A percentile compares a stretch with the other conserved stretches of the same genome.
These are phyloP conservation scores for Nephila pilipes DNA, from an alignment of 1,140 invertebrate genomes.

Conservation along the genomic window DNA sequence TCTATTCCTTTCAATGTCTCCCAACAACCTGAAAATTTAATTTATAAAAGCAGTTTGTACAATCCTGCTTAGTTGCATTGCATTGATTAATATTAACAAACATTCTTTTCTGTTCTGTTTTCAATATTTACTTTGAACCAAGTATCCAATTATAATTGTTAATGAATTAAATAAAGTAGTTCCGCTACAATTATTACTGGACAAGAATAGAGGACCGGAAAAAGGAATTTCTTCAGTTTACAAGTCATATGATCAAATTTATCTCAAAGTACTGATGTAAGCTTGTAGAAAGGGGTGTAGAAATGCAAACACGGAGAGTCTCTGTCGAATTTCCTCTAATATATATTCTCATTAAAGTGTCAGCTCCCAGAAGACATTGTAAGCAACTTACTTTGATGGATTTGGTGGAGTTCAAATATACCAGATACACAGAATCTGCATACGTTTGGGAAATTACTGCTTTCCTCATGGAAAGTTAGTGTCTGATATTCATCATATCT, in stretches of 20 bases:
- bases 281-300: constrained; percentile 7
- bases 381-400: neutral
- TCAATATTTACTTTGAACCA: neutral
- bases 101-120: neutral
- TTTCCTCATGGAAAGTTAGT: no score
- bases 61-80: neutral
- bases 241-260: neutral
- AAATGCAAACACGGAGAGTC: neutral
- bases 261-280: neutral
- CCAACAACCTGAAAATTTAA: neutral
- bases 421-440: neutral
- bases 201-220: neutral
- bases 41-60: neutral
- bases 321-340: neutral
- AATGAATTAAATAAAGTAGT: constrained; percentile 9
- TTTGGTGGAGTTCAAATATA: neutral
- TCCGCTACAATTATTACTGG: neutral
- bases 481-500: no score
- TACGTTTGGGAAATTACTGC: neutral
- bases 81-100: neutral
- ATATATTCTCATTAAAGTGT: constrained; percentile 10
- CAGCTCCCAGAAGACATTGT: neutral
- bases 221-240: neutral
- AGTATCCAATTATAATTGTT: neutral
- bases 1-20: neutral